Base-by-base conservation (phyloP, 1,140 invertebrate genomes). In the Drosophila carrolli region DNA sequence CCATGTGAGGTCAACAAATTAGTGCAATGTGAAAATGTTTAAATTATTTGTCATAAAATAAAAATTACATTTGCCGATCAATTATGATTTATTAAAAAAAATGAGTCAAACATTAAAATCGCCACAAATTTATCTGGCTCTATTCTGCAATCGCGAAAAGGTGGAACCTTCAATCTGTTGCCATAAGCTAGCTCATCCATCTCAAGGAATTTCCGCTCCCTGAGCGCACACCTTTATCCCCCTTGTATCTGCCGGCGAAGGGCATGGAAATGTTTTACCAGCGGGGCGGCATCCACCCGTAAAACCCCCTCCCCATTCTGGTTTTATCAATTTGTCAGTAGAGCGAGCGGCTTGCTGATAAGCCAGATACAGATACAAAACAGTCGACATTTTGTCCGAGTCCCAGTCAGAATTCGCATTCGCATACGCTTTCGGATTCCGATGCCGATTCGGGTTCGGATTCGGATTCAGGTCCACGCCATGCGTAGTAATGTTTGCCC, bases 311-410 rank as follows among this genome's bases (percentile, higher is more conserved):
- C 16, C 32, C 55, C 38, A 43, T 48, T 67, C 61, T 63, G 47
- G 56, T 76, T 51, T 85, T 86, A 86, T 86, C 82, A 86, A 88
- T 88, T 73, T 88, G 79, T 78, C 83, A 82, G 74, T 76, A 38
- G 50, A 75, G 50, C 50, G 50, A 55, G 50, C 50, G 50, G 58
- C 37, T 43, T 59, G 74, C 83, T 85, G 82, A 86, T 85, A 85
- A 85, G 83, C 70, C 78, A 85, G 82, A 85, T 88, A 86, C 71
- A 75, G 48, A 75, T 63, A 72, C 70, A 74, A 50, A 55, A 67
- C 59, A 67, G 35, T 67, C 32, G 66, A 61, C 32, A 19, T 38
- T 54, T 54, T 55, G 60, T 43, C 53, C 53, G 53, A 55, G 13
- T 61, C 35, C 35, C 54, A 43, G 13, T 23, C 59, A 13, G 59